phyloP scores from a whole-genome alignment of 2,797 vertebrate species.

The Pseudochirops cupreus region DNA sequence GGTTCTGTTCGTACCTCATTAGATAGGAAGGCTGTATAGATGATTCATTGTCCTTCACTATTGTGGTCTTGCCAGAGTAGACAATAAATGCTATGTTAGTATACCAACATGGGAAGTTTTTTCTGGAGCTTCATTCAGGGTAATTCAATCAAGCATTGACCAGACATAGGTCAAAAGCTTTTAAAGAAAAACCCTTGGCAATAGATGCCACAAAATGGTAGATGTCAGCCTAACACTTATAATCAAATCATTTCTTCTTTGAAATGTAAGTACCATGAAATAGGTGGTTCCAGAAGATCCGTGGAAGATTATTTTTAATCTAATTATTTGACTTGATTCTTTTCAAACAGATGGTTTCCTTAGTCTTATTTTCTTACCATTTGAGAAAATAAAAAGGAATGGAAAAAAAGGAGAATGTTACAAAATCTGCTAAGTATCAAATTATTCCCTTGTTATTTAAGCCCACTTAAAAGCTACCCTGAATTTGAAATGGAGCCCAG shows the following conservation, averaged over 20 bases:
- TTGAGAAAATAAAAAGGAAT: background rate
- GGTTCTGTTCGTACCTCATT: background rate
- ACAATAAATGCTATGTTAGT: background rate
- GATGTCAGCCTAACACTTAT: background rate
- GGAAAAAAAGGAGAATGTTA: background rate
- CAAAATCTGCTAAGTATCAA: background rate
- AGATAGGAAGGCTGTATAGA: background rate
- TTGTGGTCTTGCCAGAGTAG: background rate
- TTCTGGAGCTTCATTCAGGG: background rate
- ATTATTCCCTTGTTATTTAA: background rate
- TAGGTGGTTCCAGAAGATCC: background rate
- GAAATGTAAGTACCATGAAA: background rate
- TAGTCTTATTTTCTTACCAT: background rate
- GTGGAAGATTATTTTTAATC: background rate
- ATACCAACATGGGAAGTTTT: background rate
- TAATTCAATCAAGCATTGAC: background rate
- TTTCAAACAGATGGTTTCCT: background rate
- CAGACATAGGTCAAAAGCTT: background rate
- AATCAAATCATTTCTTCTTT: background rate
- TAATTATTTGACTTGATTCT: background rate
- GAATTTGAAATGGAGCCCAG: background rate
- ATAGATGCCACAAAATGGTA: background rate
- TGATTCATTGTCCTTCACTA: background rate
- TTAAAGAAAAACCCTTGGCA: background rate
- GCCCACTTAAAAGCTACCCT: background rate